Base-by-base conservation (phyloP, 2,113 vertebrate genomes). In the Procavia capensis region DNA sequence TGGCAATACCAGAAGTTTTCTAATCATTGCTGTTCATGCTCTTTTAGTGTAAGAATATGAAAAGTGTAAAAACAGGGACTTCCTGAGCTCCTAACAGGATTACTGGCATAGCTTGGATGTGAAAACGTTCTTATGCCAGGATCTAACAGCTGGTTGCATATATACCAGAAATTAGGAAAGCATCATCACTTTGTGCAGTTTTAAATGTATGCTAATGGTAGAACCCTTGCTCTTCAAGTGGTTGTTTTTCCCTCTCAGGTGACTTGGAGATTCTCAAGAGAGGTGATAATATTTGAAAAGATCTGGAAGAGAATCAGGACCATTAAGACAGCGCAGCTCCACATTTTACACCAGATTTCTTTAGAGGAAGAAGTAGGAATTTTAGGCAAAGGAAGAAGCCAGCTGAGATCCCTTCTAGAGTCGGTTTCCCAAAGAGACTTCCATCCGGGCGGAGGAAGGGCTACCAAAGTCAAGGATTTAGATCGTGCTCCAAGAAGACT, bases 201-300 rank as follows among this genome's bases (percentile, higher is more conserved):
- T 91, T 34, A 94, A 93, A 74, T 61, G 81, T 82, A 66, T 84
- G 24, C 34, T 66, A 61, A 61, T 87, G 75, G 68, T 39, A 84
- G 63, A 54, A n/a, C 31, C 54, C 88, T 39, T 34, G 10, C 64
- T 68, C 36, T 66, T 87, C 47, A 89, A 64, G 66, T 45, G 94
- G 41, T 8, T 41, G n/a, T 72, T 24, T 72, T 83, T 91, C 36
- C 47, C 68, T 47, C 20, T 29, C 22, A 2, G 61, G 7, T 64
- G 90, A 91, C 87, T 63, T 34, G 1, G 45, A 34, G 11, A n/a
- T 27, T 88, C 39, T 72, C 43, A 25, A 39, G 45, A 20, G 54
- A 22, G 6, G 22, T 20, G 45, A 45, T 31, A 7, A 6, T 24
- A 70, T 57, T 90, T 84, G 41, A 24, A 57, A 92, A 78, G 66